These are phyloP conservation scores for Plutella xylostella DNA, from an alignment of 2,888 invertebrate species.

Conservation along the genomic window DNA sequence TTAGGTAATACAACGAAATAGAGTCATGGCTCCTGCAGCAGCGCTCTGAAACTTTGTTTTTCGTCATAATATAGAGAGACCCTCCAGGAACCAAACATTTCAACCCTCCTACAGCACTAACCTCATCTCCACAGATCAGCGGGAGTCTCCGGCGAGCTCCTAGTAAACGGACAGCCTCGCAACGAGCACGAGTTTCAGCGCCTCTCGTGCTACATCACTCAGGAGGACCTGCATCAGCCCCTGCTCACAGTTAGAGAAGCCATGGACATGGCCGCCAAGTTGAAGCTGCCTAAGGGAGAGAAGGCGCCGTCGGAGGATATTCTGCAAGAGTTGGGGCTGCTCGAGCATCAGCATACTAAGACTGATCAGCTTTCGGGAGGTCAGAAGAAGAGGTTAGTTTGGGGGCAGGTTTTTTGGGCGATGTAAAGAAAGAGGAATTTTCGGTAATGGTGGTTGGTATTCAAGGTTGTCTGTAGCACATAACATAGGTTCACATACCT, in stretches of 20 bases:
- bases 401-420: too few species aligned
- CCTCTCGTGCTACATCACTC: conserved; percentile 85
- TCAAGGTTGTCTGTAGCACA: too few species aligned
- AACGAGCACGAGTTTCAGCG: conserved; percentile 75
- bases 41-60: too few species aligned
- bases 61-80: too few species aligned
- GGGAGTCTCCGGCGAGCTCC: conserved; percentile 75
- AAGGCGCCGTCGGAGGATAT: conserved; percentile 64
- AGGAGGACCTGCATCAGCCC: conserved; percentile 80
- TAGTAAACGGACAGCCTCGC: conserved; percentile 74
- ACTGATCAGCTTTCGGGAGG: conserved; percentile 79
- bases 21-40: too few species aligned
- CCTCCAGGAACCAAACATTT: not conserved
- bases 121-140: conserved; percentile 55
- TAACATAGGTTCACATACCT: too few species aligned
- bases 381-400: conserved; percentile 77
- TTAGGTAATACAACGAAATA: too few species aligned
- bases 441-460: not conserved
- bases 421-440: too few species aligned
- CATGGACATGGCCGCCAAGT: conserved; percentile 81
- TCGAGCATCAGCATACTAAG: conserved; percentile 72
- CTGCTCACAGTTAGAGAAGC: conserved; percentile 79
- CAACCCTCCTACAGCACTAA: not conserved
- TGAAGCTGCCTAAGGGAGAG: conserved; percentile 73
- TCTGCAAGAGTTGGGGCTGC: conserved; percentile 72